Percentiles rank a stretch among this genome's conserved stretches.
Conservation (phyloP, 2,113 vertebrate species). For the Hoplias malabaricus region DNA sequence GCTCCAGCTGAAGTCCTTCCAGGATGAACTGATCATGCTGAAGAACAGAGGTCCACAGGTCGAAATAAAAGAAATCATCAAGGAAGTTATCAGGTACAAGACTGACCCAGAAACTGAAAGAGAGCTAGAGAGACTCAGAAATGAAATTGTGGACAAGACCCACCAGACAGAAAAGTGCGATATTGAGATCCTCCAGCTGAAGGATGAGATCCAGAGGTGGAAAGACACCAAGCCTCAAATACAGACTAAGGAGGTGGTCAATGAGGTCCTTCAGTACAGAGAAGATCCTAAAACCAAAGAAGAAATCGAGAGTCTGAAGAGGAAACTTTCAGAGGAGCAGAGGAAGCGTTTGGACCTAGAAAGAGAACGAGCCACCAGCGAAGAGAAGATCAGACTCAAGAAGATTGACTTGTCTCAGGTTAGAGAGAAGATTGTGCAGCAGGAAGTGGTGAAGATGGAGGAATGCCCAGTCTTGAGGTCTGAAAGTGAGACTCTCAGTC, state of each 20-base stretch:
- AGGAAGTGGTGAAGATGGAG: constrained; percentile 90
- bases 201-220: constrained; percentile 88
- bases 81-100: constrained; percentile 96
- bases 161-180: constrained; percentile 86
- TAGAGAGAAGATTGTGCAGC: constrained; percentile 86
- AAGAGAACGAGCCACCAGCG: constrained; percentile 75
- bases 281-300: constrained; percentile 92
- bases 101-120: constrained; percentile 88
- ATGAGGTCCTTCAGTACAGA: constrained; percentile 89
- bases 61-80: constrained; percentile 90
- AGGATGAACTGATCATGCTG: constrained; percentile 80
- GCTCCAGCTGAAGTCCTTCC: constrained; percentile 80
- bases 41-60: constrained; percentile 85
- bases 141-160: constrained; percentile 91
- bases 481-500: constrained; percentile 79
- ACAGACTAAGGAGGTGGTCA: constrained; percentile 90
- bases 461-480: constrained; percentile 84
- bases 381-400: constrained; percentile 83
- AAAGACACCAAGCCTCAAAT: constrained; percentile 90
- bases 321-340: constrained; percentile 86
- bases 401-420: constrained; percentile 88
- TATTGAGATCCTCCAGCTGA: constrained; percentile 89
- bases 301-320: constrained; percentile 84
- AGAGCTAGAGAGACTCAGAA: constrained; percentile 88
- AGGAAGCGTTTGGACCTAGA: constrained; percentile 88